Conservation (phyloP, 2,113 vertebrate species). For the Hipposideros armiger region DNA sequence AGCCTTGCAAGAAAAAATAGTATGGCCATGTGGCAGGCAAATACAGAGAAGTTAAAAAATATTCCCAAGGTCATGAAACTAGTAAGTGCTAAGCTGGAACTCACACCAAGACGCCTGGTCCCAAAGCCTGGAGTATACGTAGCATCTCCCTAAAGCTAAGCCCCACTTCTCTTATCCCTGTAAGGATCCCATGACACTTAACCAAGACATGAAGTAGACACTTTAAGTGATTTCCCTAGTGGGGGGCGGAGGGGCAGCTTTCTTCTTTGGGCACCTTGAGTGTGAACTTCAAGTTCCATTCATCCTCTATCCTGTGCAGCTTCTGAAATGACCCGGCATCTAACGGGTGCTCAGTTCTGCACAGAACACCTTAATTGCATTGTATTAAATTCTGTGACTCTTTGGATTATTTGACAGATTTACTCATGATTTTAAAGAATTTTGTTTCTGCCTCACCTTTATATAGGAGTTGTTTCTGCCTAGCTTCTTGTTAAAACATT, state of each 20-base stretch:
- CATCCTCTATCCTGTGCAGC: background rate
- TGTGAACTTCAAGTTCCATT: background rate
- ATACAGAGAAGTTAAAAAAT: background rate
- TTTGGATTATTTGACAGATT: background rate
- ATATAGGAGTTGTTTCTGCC: background rate
- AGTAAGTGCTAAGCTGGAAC: background rate
- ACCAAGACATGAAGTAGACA: background rate
- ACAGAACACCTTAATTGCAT: background rate
- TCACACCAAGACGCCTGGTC: background rate
- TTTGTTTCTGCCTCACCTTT: constrained; percentile 23
- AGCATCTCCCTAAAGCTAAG: background rate
- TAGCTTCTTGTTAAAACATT: constrained; percentile 4
- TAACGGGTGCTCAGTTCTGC: background rate
- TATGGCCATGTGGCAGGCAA: constrained; percentile 51
- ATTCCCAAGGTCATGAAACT: background rate
- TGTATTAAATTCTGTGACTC: constrained; percentile 45
- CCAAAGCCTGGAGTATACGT: background rate
- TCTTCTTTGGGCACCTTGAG: background rate
- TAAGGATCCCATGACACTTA: background rate
- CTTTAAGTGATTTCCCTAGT: background rate
- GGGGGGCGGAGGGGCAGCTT: background rate
- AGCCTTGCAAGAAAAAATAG: background rate
- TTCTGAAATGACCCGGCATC: background rate
- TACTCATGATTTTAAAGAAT: constrained; percentile 11
- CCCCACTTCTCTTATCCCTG: background rate